phyloP scores from a whole-genome alignment of 2,888 invertebrate species.

The Rotaria magnacalcarata region DNA sequence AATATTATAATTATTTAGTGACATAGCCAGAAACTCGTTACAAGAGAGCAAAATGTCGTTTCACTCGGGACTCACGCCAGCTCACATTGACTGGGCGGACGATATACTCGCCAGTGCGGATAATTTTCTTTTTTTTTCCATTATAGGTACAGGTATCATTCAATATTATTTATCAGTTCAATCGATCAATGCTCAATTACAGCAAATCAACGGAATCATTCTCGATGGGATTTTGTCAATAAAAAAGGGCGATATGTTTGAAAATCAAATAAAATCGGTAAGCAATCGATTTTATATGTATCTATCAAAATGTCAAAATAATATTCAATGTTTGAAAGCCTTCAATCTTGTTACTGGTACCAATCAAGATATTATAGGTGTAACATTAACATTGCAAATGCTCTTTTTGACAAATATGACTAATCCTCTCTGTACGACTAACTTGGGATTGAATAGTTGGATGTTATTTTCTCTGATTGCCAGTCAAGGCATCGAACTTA shows the following conservation, averaged over 20 bases:
- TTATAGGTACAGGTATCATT: neutral
- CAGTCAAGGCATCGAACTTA: neutral
- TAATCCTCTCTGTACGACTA: neutral
- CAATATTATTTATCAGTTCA: slow-evolving; percentile 5
- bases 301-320: slow-evolving; percentile 20
- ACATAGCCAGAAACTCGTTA: neutral
- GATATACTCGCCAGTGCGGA: neutral
- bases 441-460: slow-evolving; percentile 8
- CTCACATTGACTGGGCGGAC: no score
- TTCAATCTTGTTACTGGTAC: slow-evolving; percentile 19
- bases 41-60: neutral
- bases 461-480: neutral
- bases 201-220: neutral
- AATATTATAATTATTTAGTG: neutral
- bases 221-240: neutral
- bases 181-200: neutral
- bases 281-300: slow-evolving; percentile 3
- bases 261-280: slow-evolving; percentile 11
- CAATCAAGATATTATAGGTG: slow-evolving; percentile 9
- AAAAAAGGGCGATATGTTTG: neutral
- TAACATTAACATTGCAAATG: neutral
- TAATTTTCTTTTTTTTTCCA: neutral
- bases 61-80: neutral
- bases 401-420: neutral
- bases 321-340: neutral